Percentiles rank a stretch among this genome's conserved stretches.
phyloP scores from a whole-genome alignment of 2,888 invertebrate genomes.

The Athetis lepigone region DNA sequence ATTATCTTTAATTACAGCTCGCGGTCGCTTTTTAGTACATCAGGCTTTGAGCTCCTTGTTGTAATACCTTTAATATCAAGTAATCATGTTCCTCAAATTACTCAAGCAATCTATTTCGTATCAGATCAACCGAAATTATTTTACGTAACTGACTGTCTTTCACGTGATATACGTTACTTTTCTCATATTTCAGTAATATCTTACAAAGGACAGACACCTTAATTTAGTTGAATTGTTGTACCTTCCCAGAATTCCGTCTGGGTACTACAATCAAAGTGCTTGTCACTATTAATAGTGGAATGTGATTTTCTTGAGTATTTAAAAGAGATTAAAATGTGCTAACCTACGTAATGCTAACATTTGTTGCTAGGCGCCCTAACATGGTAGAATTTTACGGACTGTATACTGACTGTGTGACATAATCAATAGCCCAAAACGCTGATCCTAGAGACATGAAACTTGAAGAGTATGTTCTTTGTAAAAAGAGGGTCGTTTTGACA shows the following conservation, averaged over 20 bases:
- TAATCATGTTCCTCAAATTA: background rate
- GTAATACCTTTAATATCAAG: background rate
- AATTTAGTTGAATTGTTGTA: conserved; percentile 19
- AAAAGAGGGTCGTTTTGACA: no score
- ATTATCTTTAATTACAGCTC: no score
- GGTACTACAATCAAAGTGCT: conserved; percentile 14
- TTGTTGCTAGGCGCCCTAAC: no score
- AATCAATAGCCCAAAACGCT: no score
- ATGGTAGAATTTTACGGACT: no score
- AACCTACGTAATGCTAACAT: background rate
- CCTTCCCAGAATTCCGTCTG: conserved; percentile 26
- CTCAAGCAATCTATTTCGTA: background rate
- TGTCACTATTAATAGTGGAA: conserved; percentile 15
- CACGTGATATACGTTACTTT: conserved; percentile 9
- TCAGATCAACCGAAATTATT: no score
- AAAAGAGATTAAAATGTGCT: background rate
- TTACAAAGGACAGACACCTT: background rate
- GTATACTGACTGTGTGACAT: no score
- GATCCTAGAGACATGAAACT: no score
- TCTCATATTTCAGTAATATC: conserved; percentile 13
- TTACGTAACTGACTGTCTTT: background rate
- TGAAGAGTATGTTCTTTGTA: no score
- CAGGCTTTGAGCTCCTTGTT: no score
- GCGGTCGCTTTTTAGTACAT: no score
- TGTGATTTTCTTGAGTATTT: conserved; percentile 3